Percentiles rank a stretch among this genome's conserved stretches.
Conservation (phyloP, 2,888 invertebrate species). For the Eristalis tenax region DNA sequence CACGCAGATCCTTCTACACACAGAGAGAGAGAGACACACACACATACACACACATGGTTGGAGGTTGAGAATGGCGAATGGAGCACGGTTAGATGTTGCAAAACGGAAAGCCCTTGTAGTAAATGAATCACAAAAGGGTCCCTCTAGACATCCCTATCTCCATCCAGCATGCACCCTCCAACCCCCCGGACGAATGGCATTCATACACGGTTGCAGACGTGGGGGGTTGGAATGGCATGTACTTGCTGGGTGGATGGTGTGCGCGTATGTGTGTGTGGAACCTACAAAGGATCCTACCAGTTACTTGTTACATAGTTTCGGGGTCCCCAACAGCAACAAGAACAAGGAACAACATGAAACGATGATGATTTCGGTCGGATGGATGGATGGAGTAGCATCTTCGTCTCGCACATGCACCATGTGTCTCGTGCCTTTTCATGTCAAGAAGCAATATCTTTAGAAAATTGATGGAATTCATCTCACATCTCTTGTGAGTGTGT, state of each 20-base stretch:
- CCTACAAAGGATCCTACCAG: neutral
- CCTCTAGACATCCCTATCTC: neutral
- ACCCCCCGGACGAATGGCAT: neutral
- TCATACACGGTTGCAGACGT: neutral
- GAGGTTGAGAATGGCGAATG: neutral
- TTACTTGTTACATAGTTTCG: neutral
- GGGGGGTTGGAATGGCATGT: slow-evolving; percentile 17
- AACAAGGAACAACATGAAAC: neutral
- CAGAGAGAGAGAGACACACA: too few relatives aligned
- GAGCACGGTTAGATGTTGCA: neutral
- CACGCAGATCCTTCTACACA: too few relatives aligned
- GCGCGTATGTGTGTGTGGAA: neutral
- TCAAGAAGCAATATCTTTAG: slow-evolving; percentile 64
- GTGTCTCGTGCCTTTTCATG: slow-evolving; percentile 44
- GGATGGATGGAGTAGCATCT: neutral
- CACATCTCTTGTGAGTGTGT: neutral
- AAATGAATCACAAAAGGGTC: slow-evolving; percentile 61
- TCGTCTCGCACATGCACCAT: slow-evolving; percentile 32
- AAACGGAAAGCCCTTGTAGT: slow-evolving; percentile 50
- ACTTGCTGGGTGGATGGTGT: slow-evolving; percentile 7
- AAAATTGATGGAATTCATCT: slow-evolving; percentile 37
- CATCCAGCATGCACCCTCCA: too few relatives aligned
- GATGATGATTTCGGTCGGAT: neutral
- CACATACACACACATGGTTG: too few relatives aligned
- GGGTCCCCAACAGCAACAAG: neutral